Conservation (phyloP, 1,140 invertebrate species). For the Physella acuta region DNA sequence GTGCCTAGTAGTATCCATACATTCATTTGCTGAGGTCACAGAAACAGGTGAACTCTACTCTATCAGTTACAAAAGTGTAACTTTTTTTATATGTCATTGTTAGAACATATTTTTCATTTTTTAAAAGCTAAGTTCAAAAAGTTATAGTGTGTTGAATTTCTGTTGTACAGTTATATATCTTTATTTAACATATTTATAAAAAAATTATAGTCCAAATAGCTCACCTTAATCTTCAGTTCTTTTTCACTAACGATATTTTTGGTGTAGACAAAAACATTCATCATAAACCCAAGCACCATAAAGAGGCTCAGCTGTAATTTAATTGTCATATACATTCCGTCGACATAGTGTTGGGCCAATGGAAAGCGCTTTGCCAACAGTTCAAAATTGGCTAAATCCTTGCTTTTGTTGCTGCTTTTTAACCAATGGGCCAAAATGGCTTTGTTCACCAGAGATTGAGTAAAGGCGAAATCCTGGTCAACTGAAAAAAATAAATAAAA, state of each 20-base stretch:
- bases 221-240: conserved; percentile 12
- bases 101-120: background rate
- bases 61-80: background rate
- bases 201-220: background rate
- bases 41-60: background rate
- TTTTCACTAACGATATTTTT: conserved; percentile 16
- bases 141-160: no score
- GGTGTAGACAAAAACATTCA: conserved; percentile 13
- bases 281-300: conserved; percentile 18
- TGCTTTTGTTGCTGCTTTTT: background rate
- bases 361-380: conserved; percentile 13
- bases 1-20: no score
- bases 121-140: background rate
- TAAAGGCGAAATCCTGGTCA: background rate
- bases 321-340: conserved; percentile 1
- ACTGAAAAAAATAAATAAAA: conserved; percentile 7
- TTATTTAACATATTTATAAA: no score
- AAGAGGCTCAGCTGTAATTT: conserved; percentile 13
- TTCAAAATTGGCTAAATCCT: background rate
- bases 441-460: conserved; percentile 7
- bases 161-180: no score
- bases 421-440: conserved; percentile 10
- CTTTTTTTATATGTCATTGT: background rate
- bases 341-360: background rate
- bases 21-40: no score